A percentile compares a stretch with the other conserved stretches of the same genome.
These are phyloP conservation scores for Eleginops maclovinus DNA, from an alignment of 2,113 vertebrate genomes.

Conservation along the genomic window DNA sequence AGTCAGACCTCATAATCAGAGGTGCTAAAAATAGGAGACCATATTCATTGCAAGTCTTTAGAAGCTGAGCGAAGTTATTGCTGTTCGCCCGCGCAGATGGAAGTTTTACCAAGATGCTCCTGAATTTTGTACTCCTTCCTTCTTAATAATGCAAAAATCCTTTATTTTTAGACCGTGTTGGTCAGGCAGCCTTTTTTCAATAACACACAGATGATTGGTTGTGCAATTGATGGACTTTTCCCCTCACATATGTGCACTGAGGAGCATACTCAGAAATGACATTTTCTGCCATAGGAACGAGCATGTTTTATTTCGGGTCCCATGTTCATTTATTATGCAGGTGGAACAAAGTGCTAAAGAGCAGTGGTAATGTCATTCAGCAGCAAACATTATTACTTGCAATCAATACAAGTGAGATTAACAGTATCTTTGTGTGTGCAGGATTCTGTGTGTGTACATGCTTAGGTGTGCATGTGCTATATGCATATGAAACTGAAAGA, in stretches of 20 bases:
- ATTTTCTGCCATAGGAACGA: slow-evolving; percentile 35
- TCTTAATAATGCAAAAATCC: slow-evolving; percentile 61
- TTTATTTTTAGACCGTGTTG: slow-evolving; percentile 65
- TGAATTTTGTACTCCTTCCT: slow-evolving; percentile 8
- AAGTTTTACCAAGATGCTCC: slow-evolving; percentile 39
- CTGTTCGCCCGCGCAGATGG: slow-evolving; percentile 9
- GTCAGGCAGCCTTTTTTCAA: slow-evolving; percentile 27
- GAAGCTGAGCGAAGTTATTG: slow-evolving; percentile 59
- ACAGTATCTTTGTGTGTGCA: neutral
- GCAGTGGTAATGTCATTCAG: neutral
- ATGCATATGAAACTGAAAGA: slow-evolving; percentile 1
- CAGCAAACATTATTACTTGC: slow-evolving; percentile 30
- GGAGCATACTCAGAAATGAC: slow-evolving; percentile 41
- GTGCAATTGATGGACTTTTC: neutral
- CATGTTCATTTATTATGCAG: slow-evolving; percentile 53
- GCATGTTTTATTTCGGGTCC: neutral
- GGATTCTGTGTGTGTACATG: neutral
- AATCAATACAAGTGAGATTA: slow-evolving; percentile 7
- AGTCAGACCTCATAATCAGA: slow-evolving; percentile 77
- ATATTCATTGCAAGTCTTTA: slow-evolving; percentile 63
- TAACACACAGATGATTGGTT: slow-evolving; percentile 23
- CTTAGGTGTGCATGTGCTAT: slow-evolving; percentile 5
- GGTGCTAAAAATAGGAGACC: slow-evolving; percentile 73
- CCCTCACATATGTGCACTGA: neutral
- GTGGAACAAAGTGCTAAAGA: neutral